A percentile compares a stretch with the other conserved stretches of the same genome.
These are phyloP conservation scores for Abrostola tripartita DNA, from an alignment of 2,888 invertebrate species.

Conservation along the genomic window DNA sequence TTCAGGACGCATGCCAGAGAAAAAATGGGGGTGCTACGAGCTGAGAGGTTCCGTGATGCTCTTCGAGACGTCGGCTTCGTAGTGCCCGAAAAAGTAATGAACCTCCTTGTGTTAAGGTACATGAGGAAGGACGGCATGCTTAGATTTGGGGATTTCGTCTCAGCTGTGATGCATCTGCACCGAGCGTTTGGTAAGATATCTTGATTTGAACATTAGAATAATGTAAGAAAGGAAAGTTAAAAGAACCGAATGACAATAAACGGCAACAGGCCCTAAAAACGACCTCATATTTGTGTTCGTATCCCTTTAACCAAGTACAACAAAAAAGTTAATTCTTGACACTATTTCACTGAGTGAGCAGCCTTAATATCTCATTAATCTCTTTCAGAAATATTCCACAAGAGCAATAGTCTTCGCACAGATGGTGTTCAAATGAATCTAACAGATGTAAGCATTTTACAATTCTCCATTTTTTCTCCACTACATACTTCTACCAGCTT, in stretches of 20 bases:
- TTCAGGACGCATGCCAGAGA: conserved; percentile 97
- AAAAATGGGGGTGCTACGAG: conserved; percentile 96
- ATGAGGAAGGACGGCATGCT: conserved; percentile 98
- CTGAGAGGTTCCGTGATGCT: conserved; percentile 95
- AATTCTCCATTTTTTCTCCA: neutral
- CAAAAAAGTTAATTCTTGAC: no score
- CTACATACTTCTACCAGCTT: no score
- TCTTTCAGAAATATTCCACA: conserved; percentile 88
- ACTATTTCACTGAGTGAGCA: no score
- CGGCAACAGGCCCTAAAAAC: no score
- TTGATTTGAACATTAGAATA: neutral
- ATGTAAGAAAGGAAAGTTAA: no score
- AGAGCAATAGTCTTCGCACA: conserved; percentile 93
- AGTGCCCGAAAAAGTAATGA: conserved; percentile 94
- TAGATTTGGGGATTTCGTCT: conserved; percentile 97
- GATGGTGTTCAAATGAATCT: conserved; percentile 94
- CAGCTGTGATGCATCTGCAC: conserved; percentile 95
- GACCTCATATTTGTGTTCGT: no score
- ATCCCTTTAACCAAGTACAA: no score
- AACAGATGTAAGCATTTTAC: conserved; percentile 90
- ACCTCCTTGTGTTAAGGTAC: conserved; percentile 94
- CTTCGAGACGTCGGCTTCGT: conserved; percentile 96
- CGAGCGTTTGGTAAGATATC: conserved; percentile 93
- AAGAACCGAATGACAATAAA: no score
- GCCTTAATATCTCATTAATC: conserved; percentile 3